These are phyloP conservation scores for Pyrrhia umbra DNA, from an alignment of 2,888 invertebrate species.

Conservation along the genomic window DNA sequence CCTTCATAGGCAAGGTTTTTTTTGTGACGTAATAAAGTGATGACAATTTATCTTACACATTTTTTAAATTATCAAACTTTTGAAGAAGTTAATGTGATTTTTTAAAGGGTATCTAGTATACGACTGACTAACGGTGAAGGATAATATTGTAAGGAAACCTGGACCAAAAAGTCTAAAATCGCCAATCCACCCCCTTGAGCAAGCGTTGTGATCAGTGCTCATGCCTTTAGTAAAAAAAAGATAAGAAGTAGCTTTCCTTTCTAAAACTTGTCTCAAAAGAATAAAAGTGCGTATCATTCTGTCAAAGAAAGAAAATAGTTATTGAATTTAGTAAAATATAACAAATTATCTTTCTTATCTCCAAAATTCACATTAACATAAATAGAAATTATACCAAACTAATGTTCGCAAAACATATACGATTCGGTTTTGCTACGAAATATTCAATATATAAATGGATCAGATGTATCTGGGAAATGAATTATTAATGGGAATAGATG, in stretches of 20 bases:
- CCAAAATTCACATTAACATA: not conserved
- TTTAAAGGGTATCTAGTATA: not conserved
- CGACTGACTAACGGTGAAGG: no score
- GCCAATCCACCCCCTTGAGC: no score
- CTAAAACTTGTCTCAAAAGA: no score
- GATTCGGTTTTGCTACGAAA: slow-evolving; percentile 12
- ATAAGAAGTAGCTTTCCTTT: no score
- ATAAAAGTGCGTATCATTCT: not conserved
- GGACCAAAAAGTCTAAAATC: no score
- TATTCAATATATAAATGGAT: slow-evolving; percentile 36
- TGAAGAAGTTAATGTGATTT: no score
- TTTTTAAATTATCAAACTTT: not conserved
- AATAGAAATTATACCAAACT: not conserved
- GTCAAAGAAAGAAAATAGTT: not conserved
- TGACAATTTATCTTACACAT: slow-evolving; percentile 3
- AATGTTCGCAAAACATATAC: slow-evolving; percentile 16
- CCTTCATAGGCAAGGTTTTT: slow-evolving; percentile 20
- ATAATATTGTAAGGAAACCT: no score
- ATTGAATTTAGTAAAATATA: not conserved
- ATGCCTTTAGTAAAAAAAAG: no score
- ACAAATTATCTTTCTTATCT: not conserved
- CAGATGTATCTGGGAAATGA: slow-evolving; percentile 41
- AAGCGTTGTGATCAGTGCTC: no score
- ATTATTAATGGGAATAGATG: slow-evolving; percentile 49
- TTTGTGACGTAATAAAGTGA: slow-evolving; percentile 24